Percentiles rank a stretch among this genome's conserved stretches.
These are phyloP conservation scores for Riptortus pedestris DNA, from an alignment of 1,140 invertebrate genomes.

Conservation along the genomic window DNA sequence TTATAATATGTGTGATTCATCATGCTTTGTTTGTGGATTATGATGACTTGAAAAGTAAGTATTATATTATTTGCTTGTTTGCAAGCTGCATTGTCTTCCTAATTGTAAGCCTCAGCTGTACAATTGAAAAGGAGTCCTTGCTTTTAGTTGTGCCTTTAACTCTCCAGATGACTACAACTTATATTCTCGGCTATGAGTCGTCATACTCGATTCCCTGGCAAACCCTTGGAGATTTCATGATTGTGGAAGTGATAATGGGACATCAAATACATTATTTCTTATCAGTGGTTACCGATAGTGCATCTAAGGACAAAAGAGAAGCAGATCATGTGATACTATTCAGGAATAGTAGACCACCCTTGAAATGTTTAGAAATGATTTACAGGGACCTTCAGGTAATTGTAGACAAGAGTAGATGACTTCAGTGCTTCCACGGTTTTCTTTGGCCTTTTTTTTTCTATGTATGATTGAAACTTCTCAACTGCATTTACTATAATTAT, in stretches of 20 bases:
- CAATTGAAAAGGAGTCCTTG: constrained; percentile 13
- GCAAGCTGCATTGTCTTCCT: not conserved
- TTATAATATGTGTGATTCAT: not conserved
- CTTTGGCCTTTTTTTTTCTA: too few species aligned
- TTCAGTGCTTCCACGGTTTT: too few species aligned
- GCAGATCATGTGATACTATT: constrained; percentile 18
- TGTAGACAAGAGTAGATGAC: constrained; percentile 13
- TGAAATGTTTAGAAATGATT: constrained; percentile 12
- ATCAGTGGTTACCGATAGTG: not conserved
- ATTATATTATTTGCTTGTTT: not conserved
- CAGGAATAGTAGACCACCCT: constrained; percentile 12
- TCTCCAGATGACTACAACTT: constrained; percentile 18
- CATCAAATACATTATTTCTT: constrained; percentile 18
- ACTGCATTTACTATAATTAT: too few species aligned
- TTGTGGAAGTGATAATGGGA: constrained; percentile 22
- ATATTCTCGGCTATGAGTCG: constrained; percentile 7
- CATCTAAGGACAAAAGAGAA: not conserved
- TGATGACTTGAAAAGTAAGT: not conserved
- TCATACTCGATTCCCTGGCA: constrained; percentile 14
- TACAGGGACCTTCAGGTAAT: constrained; percentile 7
- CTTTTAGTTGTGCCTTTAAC: constrained; percentile 15
- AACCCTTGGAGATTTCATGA: constrained; percentile 12
- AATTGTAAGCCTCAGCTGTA: not conserved
- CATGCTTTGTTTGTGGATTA: not conserved
- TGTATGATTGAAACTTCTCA: too few species aligned